Conservation (phyloP, 2,888 invertebrate species). For the Ormyrus nitidulus region DNA sequence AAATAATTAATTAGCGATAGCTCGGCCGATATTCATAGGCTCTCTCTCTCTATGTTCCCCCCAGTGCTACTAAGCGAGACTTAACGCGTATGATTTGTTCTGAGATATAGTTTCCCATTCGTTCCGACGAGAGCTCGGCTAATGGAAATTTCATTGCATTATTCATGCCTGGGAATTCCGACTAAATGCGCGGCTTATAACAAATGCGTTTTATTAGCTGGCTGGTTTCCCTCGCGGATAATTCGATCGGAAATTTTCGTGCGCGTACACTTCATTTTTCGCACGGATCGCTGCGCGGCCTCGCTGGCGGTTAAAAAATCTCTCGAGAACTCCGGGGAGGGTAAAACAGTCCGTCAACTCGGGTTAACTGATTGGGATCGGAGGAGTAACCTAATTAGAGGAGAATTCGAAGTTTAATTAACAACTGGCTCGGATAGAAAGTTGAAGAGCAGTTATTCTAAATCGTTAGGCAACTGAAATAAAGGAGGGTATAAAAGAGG, state of each 20-base stretch:
- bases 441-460: not conserved
- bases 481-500: too few relatives aligned
- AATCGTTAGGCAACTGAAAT: not conserved
- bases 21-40: not conserved
- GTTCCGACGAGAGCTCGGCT: not conserved
- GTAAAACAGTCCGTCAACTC: conserved; percentile 37
- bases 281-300: not conserved
- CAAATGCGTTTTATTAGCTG: conserved; percentile 6
- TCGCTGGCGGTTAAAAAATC: too few relatives aligned
- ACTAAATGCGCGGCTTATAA: not conserved
- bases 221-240: not conserved
- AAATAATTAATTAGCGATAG: conserved; percentile 44
- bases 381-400: conserved; percentile 69
- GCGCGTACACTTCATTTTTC: not conserved
- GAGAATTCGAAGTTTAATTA: conserved; percentile 68
- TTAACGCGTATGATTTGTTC: conserved; percentile 27
- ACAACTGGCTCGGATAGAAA: conserved; percentile 49
- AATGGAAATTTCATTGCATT: conserved; percentile 20
- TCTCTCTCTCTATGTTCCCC: not conserved
- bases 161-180: not conserved
- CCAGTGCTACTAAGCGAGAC: not conserved
- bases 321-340: not conserved
- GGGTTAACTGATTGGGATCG: conserved; percentile 38
- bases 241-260: not conserved
- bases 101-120: conserved; percentile 16